Conservation (phyloP, 2,113 vertebrate genomes). For the Tachysurus vachellii region DNA sequence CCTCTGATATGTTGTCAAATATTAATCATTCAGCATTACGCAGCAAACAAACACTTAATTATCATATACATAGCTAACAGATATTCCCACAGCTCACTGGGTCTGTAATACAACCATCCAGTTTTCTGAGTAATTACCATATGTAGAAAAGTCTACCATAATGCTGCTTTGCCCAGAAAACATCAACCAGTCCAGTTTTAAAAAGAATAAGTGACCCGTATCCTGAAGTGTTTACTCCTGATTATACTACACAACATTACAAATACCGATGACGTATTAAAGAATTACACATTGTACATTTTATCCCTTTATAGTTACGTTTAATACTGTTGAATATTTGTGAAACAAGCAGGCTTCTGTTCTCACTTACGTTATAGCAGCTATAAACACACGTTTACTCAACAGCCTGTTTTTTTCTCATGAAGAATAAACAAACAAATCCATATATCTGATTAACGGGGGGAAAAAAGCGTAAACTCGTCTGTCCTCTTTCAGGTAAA, state of each 20-base stretch:
- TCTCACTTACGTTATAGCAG: neutral
- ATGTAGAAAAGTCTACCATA: neutral
- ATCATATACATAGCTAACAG: neutral
- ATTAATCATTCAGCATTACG: neutral
- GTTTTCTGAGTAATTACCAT: neutral
- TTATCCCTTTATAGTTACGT: neutral
- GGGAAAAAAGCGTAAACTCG: neutral
- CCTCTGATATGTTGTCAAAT: neutral
- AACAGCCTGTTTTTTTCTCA: neutral
- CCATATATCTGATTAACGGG: neutral
- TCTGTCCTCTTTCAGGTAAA: neutral
- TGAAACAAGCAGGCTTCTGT: neutral
- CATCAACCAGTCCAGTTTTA: neutral
- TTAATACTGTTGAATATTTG: neutral
- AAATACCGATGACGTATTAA: too few species aligned
- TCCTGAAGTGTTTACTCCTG: neutral
- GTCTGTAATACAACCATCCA: neutral
- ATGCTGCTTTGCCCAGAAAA: neutral
- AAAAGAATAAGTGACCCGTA: neutral
- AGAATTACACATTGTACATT: neutral
- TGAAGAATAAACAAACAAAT: neutral
- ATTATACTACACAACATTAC: neutral
- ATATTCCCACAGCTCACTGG: neutral
- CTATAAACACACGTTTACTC: neutral
- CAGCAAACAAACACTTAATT: neutral